Conservation (phyloP, 2,888 invertebrate species). For the Seira musarum region DNA sequence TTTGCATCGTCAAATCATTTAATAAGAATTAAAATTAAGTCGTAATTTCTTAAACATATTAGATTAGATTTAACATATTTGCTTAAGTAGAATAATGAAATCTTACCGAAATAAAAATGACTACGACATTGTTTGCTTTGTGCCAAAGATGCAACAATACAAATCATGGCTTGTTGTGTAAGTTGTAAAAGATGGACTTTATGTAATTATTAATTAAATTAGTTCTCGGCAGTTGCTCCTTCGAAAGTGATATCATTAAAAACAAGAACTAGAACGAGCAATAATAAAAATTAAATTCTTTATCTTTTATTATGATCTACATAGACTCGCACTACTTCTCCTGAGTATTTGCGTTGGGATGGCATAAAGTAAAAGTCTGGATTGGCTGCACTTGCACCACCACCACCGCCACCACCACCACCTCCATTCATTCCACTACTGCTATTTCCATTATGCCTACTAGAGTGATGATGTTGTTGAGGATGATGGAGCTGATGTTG, state of each 20-base stretch:
- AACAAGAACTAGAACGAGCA: neutral
- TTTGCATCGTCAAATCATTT: neutral
- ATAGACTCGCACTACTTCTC: constrained; percentile 88
- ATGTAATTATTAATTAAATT: too few species aligned
- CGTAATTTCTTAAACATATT: too few species aligned
- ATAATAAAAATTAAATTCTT: constrained; percentile 22
- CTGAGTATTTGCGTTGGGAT: constrained; percentile 93
- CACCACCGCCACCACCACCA: constrained; percentile 35
- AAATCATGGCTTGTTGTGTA: neutral
- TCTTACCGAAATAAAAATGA: neutral
- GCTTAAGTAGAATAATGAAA: neutral
- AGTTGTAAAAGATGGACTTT: too few species aligned
- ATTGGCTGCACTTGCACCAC: constrained; percentile 73
- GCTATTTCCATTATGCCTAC: constrained; percentile 54
- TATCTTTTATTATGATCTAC: constrained; percentile 82
- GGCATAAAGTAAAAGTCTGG: constrained; percentile 98
- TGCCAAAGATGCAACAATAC: neutral
- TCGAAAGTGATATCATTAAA: too few species aligned
- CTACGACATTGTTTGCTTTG: neutral
- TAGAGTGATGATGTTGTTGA: constrained; percentile 48
- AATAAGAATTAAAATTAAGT: constrained; percentile 1
- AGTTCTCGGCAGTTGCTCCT: too few species aligned
- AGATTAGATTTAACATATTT: too few species aligned
- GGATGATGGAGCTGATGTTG: constrained; percentile 58
- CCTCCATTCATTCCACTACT: constrained; percentile 44